A percentile compares a stretch with the other conserved stretches of the same genome.
Evolutionary conservation across 2,888 invertebrate genomes (phyloP).

Genomic region (Chrysomela aeneicollis): DNA sequence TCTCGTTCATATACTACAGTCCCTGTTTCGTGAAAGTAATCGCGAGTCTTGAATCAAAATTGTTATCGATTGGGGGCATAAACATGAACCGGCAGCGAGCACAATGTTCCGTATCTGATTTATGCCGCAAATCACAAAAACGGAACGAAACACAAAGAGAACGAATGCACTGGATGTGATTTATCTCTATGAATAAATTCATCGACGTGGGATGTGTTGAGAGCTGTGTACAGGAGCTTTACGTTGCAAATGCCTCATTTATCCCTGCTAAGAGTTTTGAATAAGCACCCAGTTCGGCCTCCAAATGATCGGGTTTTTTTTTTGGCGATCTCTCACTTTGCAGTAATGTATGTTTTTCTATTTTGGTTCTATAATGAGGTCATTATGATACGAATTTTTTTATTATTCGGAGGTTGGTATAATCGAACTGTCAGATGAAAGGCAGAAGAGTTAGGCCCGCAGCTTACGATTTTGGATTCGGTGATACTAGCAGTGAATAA

Average conservation of each 20-base stretch:
- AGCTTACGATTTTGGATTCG: too few relatives aligned
- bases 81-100: constrained; percentile 39
- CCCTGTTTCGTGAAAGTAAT: constrained; percentile 30
- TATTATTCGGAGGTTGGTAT: too few relatives aligned
- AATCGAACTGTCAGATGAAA: too few relatives aligned
- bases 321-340: not conserved
- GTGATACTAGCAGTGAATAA: too few relatives aligned
- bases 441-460: too few relatives aligned
- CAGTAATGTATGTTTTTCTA: too few relatives aligned
- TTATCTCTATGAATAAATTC: constrained; percentile 38
- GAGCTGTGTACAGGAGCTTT: constrained; percentile 30
- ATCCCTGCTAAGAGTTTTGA: constrained; percentile 34
- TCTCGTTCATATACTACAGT: constrained; percentile 25
- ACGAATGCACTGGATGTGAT: constrained; percentile 34
- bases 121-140: constrained; percentile 38
- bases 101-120: constrained; percentile 41
- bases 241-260: constrained; percentile 33
- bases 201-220: constrained; percentile 32
- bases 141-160: constrained; percentile 35
- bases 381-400: too few relatives aligned
- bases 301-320: not conserved
- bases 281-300: not conserved
- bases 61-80: constrained; percentile 34
- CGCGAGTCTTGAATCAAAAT: constrained; percentile 40
- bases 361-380: too few relatives aligned